Evolutionary conservation across 64 coral and sea anemone genomes (phyloP), one percentile per base, ranked within the genome.

Genomic region (Orbicella faveolata): DNA sequence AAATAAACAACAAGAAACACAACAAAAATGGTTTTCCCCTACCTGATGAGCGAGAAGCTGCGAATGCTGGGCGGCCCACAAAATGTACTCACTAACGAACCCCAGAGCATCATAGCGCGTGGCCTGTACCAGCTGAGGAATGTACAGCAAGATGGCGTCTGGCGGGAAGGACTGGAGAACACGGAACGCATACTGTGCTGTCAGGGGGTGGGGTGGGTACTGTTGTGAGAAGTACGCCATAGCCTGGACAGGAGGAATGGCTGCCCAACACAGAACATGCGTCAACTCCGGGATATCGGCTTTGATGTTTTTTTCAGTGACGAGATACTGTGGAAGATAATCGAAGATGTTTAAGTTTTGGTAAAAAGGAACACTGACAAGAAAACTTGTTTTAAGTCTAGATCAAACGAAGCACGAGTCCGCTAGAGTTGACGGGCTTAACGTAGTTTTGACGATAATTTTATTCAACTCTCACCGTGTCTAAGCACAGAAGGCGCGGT

Each of bases 21-120:
- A 67, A 67, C 20, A n/a, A 17, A 67, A 23, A 23, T 67, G 23
- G 6, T 72, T 66, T 25, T 34, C 9, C 52, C 63, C 83, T 91
- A 99, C 97, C 97, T 99, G 97, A 75, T 99, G 97, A 54, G 97
- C 97, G 13, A 99, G 79, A 61, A 99, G 92, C 75, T 99, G 97
- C 1, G 97, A 99, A 25, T 95, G 91, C 17, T 75, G 79, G 2
- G 97, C 94, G 15, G 97, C 97, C 97, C 97, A 99, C 13, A 99
- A 66, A 73, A 99, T 99, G 91, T 99, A 99, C 55, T 95, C 91
- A 1, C 94, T 91, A 5, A 99, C 97, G 75, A 95, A 99, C 1
- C 97, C 97, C 18, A 99, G 91, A 21, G 91, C 81, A 78, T 99
- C 97, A 55, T 95, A 99, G 26, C 97, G 83, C 6, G 91, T 95